These are phyloP conservation scores for Trididemnum miniatum DNA, from an alignment of 23 tunicate genomes.

Conservation along the genomic window DNA sequence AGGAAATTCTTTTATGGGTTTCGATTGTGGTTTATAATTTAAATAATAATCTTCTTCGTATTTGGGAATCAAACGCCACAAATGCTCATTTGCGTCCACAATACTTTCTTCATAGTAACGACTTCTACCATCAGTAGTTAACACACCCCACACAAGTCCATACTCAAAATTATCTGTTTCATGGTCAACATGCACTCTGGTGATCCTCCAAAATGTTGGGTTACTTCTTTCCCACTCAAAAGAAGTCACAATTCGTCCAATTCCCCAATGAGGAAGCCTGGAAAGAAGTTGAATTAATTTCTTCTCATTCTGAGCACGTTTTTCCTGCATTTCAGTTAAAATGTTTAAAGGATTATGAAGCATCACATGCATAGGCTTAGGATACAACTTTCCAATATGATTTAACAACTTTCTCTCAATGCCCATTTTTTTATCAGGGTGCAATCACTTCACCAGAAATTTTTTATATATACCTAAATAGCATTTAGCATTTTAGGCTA, in stretches of 20 bases:
- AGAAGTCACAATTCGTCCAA: constrained; percentile 45
- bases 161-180: constrained; percentile 30
- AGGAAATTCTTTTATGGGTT: constrained; percentile 43
- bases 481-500: too few relatives aligned
- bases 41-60: constrained; percentile 50
- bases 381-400: constrained; percentile 4
- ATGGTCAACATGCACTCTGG: constrained; percentile 48
- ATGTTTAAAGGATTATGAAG: not conserved
- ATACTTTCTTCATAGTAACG: constrained; percentile 53
- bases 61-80: constrained; percentile 60
- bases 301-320: constrained; percentile 23
- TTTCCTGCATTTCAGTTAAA: not conserved
- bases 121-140: constrained; percentile 33
- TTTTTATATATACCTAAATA: too few relatives aligned
- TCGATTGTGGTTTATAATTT: constrained; percentile 21
- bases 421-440: too few relatives aligned
- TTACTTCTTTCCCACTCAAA: not conserved
- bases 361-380: constrained; percentile 14
- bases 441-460: too few relatives aligned
- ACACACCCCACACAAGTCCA: constrained; percentile 60
- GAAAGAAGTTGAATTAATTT: constrained; percentile 27
- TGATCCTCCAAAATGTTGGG: constrained; percentile 48
- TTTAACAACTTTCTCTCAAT: constrained; percentile 12
- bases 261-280: constrained; percentile 54
- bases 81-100: constrained; percentile 29